Percentiles rank a stretch among this genome's conserved stretches.
phyloP scores from a whole-genome alignment of 1,140 invertebrate species.

The Aphaenogaster rudis region DNA sequence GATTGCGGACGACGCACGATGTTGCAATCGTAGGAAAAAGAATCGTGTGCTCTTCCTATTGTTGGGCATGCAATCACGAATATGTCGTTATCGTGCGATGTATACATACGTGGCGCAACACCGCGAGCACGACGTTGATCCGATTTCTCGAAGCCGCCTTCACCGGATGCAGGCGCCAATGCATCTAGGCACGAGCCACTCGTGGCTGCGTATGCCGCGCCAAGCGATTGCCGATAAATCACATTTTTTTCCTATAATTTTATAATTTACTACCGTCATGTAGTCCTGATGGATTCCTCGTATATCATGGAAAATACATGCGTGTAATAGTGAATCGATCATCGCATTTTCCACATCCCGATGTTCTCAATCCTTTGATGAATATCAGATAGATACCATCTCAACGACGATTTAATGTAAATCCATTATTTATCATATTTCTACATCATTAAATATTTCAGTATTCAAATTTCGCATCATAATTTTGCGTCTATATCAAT shows the following conservation, averaged over 20 bases:
- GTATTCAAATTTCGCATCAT: neutral
- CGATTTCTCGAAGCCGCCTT: slow-evolving; percentile 57
- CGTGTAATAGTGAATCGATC: neutral
- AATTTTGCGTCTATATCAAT: neutral
- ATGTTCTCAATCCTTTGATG: neutral
- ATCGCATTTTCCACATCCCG: neutral
- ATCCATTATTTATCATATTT: neutral
- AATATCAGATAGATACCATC: neutral
- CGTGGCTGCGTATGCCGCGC: slow-evolving; percentile 41
- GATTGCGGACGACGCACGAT: slow-evolving; percentile 20
- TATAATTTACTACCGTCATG: slow-evolving; percentile 35
- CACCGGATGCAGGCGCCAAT: slow-evolving; percentile 62
- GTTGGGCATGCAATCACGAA: slow-evolving; percentile 57
- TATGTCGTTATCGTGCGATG: slow-evolving; percentile 42
- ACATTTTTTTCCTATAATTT: slow-evolving; percentile 39
- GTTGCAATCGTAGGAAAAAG: slow-evolving; percentile 26
- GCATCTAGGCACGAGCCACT: slow-evolving; percentile 58
- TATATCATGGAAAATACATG: neutral
- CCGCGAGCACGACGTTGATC: slow-evolving; percentile 10
- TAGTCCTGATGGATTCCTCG: slow-evolving; percentile 10
- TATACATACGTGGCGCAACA: slow-evolving; percentile 32
- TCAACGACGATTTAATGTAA: neutral
- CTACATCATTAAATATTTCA: neutral
- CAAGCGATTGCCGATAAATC: slow-evolving; percentile 53
- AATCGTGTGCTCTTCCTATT: slow-evolving; percentile 51